A percentile compares a stretch with the other conserved stretches of the same genome.
Conservation (phyloP, 2,888 invertebrate genomes). For the Petrolisthes manimaculis region DNA sequence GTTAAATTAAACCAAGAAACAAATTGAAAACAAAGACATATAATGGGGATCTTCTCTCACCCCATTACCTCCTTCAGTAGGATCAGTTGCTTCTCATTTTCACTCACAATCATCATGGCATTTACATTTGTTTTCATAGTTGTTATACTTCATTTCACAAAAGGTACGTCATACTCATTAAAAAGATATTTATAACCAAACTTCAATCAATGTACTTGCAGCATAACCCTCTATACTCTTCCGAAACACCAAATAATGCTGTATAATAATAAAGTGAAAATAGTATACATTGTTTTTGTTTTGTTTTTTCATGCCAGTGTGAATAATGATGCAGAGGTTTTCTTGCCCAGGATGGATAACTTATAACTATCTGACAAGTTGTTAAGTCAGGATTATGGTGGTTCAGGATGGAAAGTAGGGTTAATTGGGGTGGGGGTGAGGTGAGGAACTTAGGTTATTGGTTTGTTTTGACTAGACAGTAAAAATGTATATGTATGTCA, state of each 20-base stretch:
- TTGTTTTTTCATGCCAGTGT: background rate
- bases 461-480: too few species aligned
- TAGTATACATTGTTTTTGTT: background rate
- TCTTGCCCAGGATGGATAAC: too few species aligned
- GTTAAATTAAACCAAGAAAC: too few species aligned
- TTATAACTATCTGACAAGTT: too few species aligned
- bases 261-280: constrained; percentile 43
- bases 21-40: too few species aligned
- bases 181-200: constrained; percentile 28
- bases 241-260: constrained; percentile 56
- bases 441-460: too few species aligned
- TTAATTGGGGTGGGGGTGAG: too few species aligned
- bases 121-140: constrained; percentile 25
- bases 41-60: too few species aligned
- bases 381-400: too few species aligned
- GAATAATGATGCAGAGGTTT: background rate
- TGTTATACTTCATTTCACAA: constrained; percentile 21
- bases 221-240: constrained; percentile 43
- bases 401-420: too few species aligned
- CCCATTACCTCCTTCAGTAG: background rate
- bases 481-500: too few species aligned
- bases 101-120: constrained; percentile 28
- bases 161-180: constrained; percentile 19
- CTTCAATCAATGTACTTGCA: constrained; percentile 43
- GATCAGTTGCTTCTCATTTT: constrained; percentile 4